Conservation (phyloP, 1,140 invertebrate species). For the Pachyrhynchus sulphureomaculatus region DNA sequence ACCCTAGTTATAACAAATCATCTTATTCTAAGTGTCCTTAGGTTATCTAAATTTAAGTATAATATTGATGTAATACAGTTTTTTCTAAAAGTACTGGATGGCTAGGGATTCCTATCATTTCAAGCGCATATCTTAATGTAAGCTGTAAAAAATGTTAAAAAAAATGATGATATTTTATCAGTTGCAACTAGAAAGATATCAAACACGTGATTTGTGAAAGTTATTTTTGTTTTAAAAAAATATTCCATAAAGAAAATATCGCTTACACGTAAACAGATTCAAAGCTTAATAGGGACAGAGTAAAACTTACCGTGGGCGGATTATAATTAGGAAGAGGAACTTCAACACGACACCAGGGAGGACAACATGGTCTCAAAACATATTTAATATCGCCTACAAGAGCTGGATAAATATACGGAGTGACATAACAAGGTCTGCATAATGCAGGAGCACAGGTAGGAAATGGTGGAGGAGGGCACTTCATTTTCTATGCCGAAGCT, state of each 20-base stretch:
- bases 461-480: constrained; percentile 2
- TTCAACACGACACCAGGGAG: constrained; percentile 15
- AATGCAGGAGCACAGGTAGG: constrained; percentile 13
- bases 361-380: constrained; percentile 8
- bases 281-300: background rate
- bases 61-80: too few species aligned
- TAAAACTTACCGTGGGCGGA: constrained; percentile 7
- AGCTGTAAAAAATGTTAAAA: too few species aligned
- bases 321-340: constrained; percentile 18
- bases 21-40: too few species aligned
- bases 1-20: too few species aligned
- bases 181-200: background rate
- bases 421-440: constrained; percentile 15
- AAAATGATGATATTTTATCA: too few species aligned
- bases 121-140: too few species aligned
- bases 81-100: too few species aligned
- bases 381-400: constrained; percentile 14
- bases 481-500: background rate
- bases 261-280: background rate
- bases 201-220: too few species aligned
- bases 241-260: too few species aligned
- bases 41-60: too few species aligned
- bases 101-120: too few species aligned
- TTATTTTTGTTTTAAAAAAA: too few species aligned
- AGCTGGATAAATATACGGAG: constrained; percentile 14